Conservation (phyloP, 2,113 vertebrate genomes). For the Kryptolebias marmoratus region DNA sequence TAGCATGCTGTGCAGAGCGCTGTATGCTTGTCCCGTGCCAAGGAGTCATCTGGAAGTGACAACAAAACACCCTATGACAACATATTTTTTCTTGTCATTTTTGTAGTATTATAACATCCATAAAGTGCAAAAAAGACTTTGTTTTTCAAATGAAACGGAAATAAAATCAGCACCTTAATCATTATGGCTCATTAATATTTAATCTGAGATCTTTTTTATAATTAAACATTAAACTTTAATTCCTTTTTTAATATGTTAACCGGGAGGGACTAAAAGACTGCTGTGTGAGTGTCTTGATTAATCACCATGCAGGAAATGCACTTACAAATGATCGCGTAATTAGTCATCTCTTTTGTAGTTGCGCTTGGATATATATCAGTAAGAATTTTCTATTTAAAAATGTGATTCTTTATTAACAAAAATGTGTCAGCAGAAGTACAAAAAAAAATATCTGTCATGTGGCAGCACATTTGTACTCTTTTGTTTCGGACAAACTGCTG, state of each 20-base stretch:
- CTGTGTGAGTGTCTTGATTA: slow-evolving; percentile 72
- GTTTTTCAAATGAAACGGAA: slow-evolving; percentile 33
- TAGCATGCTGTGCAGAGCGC: slow-evolving; percentile 6
- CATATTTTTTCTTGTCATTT: not conserved
- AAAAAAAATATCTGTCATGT: not conserved
- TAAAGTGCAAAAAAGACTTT: slow-evolving; percentile 2
- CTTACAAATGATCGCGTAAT: slow-evolving; percentile 71
- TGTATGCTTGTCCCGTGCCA: not conserved
- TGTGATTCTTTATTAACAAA: slow-evolving; percentile 44
- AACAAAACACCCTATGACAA: not conserved
- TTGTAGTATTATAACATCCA: not conserved
- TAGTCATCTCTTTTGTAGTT: slow-evolving; percentile 59
- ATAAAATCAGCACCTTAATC: slow-evolving; percentile 58
- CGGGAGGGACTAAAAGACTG: slow-evolving; percentile 60
- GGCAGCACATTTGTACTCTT: too few relatives aligned
- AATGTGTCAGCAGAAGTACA: slow-evolving; percentile 41
- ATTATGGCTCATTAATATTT: slow-evolving; percentile 74
- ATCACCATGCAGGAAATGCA: slow-evolving; percentile 68
- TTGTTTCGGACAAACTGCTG: not conserved
- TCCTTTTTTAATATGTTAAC: slow-evolving; percentile 74
- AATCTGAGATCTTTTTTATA: slow-evolving; percentile 72
- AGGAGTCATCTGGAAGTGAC: not conserved
- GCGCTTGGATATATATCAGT: slow-evolving; percentile 30
- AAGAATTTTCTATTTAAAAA: slow-evolving; percentile 11
- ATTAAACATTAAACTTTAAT: slow-evolving; percentile 81